Evolutionary conservation across 2,797 vertebrate genomes (phyloP).

Genomic region (Geotria australis): DNA sequence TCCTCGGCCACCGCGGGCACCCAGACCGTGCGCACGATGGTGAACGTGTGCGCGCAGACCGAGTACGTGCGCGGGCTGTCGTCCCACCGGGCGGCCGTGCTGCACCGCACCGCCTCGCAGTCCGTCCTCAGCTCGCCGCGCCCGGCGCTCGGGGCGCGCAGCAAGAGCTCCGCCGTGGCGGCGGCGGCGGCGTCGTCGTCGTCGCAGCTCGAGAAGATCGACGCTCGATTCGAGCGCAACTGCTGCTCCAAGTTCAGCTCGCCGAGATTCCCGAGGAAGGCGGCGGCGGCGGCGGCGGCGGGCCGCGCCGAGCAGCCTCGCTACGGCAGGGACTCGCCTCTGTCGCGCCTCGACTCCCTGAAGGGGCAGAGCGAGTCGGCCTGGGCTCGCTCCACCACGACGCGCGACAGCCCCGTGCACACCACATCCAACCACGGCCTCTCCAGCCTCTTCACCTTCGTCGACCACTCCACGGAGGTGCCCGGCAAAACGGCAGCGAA

Average conservation of each 20-base stretch:
- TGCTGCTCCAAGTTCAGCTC: conserved; percentile 94
- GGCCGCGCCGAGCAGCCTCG: conserved; percentile 33
- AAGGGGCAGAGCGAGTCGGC: conserved; percentile 79
- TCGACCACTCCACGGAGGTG: conserved; percentile 54
- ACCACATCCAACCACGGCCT: conserved; percentile 88
- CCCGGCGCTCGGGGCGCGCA: not conserved
- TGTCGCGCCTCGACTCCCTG: conserved; percentile 15
- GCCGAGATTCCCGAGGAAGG: conserved; percentile 72
- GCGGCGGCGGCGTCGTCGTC: not conserved
- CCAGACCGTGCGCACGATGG: conserved; percentile 47
- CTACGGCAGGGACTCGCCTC: conserved; percentile 52
- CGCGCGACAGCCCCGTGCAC: conserved; percentile 77
- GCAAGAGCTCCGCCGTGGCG: no score
- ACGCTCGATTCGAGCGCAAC: conserved; percentile 73
- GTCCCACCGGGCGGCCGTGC: not conserved
- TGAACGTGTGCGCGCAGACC: conserved; percentile 67
- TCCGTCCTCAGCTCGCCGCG: not conserved
- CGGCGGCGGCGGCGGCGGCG: conserved; percentile 23
- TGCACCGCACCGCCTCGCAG: not conserved
- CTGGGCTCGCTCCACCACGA: conserved; percentile 91
- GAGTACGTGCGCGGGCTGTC: conserved; percentile 34
- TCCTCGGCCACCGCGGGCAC: conserved; percentile 44
- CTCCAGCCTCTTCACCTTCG: conserved; percentile 95
- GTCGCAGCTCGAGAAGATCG: conserved; percentile 47
- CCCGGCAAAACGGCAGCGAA: conserved; percentile 46